Conservation (phyloP, 2,797 vertebrate species). For the Enteromius mattozi region DNA sequence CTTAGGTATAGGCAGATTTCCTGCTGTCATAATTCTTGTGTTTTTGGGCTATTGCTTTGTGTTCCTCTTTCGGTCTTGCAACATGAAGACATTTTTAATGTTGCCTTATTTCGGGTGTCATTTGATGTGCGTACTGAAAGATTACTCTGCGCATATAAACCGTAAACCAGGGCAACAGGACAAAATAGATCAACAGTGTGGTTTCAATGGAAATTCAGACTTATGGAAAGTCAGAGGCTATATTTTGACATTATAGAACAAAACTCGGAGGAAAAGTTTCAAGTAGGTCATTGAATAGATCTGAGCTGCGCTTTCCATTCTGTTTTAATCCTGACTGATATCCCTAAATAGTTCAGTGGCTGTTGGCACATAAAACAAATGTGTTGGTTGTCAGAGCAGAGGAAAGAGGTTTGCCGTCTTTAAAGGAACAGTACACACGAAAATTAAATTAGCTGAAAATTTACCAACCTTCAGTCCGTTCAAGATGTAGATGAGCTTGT, state of each 20-base stretch:
- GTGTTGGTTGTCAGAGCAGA: background rate
- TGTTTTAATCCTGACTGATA: slow-evolving; percentile 32
- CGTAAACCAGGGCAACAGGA: background rate
- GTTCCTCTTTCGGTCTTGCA: background rate
- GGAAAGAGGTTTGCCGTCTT: background rate
- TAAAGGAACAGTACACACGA: background rate
- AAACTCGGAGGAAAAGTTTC: slow-evolving; percentile 27
- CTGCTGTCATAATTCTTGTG: background rate
- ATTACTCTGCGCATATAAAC: background rate
- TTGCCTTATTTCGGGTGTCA: background rate
- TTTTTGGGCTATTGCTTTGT: background rate
- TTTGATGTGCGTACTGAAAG: background rate
- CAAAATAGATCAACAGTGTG: slow-evolving; percentile 15
- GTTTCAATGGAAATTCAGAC: slow-evolving; percentile 16
- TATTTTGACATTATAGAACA: slow-evolving; percentile 12
- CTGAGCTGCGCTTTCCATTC: slow-evolving; percentile 23
- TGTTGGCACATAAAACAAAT: slow-evolving; percentile 27
- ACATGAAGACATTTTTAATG: background rate
- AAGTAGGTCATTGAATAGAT: slow-evolving; percentile 44
- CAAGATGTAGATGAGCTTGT: too few species aligned
- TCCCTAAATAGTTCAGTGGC: slow-evolving; percentile 31
- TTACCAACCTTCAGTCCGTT: background rate
- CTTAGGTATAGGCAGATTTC: background rate
- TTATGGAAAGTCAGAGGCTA: background rate
- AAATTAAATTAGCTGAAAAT: background rate